Conservation (phyloP, 2,113 vertebrate genomes). For the Antidorcas marsupialis region DNA sequence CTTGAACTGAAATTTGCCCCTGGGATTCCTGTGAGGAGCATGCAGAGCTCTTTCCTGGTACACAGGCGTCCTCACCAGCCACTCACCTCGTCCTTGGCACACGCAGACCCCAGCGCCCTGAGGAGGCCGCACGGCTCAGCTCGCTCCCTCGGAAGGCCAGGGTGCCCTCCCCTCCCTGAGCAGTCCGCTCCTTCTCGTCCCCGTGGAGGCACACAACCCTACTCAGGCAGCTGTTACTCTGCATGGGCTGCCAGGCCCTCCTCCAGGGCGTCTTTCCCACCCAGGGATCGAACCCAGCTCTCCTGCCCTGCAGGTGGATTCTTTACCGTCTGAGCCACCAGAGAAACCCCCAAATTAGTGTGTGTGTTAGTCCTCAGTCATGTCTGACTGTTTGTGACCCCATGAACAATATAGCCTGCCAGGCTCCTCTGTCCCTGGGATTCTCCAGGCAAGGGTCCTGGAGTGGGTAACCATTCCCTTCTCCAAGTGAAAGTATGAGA, state of each 20-base stretch:
- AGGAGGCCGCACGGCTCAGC: accelerated
- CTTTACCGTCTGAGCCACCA: neutral
- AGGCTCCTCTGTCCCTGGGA: neutral
- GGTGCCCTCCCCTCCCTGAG: too few relatives aligned
- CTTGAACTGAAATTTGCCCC: neutral
- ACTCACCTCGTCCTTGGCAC: neutral
- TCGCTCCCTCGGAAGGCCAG: neutral
- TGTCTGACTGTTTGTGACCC: neutral
- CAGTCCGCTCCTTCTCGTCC: neutral
- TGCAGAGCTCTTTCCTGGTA: neutral
- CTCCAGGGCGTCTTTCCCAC: neutral
- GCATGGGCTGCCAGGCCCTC: neutral
- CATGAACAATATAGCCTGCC: neutral
- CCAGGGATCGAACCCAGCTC: neutral
- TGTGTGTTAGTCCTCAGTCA: neutral
- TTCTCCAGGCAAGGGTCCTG: neutral
- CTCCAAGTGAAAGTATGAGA: neutral
- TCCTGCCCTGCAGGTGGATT: neutral
- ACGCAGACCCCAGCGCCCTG: neutral
- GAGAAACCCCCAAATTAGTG: neutral
- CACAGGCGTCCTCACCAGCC: accelerated
- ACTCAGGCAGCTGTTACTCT: accelerated
- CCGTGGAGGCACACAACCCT: neutral
- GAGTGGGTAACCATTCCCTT: neutral
- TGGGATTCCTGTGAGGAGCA: neutral